These are phyloP conservation scores for Anaspis maculata DNA, from an alignment of 2,888 invertebrate genomes.

Conservation along the genomic window DNA sequence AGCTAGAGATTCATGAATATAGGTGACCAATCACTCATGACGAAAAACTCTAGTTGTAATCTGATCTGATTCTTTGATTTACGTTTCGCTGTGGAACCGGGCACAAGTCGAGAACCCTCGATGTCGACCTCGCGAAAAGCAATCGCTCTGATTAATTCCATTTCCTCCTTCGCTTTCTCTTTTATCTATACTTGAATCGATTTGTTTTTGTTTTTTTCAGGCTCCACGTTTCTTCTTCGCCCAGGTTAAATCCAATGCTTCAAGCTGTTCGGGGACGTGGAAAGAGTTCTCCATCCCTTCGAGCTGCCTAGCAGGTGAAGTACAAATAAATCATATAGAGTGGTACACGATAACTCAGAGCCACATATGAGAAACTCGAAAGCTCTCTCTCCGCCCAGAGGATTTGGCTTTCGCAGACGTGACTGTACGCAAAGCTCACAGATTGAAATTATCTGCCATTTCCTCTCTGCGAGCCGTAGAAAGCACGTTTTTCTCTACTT, in stretches of 20 bases:
- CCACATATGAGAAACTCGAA: neutral
- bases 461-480: too few species aligned
- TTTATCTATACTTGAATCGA: too few species aligned
- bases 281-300: constrained; percentile 54
- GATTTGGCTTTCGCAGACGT: constrained; percentile 24
- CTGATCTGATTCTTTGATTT: too few species aligned
- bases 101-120: too few species aligned
- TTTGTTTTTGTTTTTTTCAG: constrained; percentile 46
- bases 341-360: neutral
- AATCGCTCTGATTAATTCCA: too few species aligned
- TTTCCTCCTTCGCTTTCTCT: too few species aligned
- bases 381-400: constrained; percentile 10
- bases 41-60: too few species aligned
- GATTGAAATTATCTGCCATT: constrained; percentile 14
- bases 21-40: too few species aligned
- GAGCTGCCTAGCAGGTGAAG: constrained; percentile 53
- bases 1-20: too few species aligned
- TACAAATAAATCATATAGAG: constrained; percentile 15
- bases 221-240: constrained; percentile 44
- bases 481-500: too few species aligned
- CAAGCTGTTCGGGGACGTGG: constrained; percentile 60
- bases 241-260: constrained; percentile 50
- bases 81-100: too few species aligned
- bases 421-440: constrained; percentile 18
- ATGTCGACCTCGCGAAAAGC: too few species aligned